phyloP scores from a whole-genome alignment of 2,113 vertebrate genomes.

The Phalacrocorax carbo region DNA sequence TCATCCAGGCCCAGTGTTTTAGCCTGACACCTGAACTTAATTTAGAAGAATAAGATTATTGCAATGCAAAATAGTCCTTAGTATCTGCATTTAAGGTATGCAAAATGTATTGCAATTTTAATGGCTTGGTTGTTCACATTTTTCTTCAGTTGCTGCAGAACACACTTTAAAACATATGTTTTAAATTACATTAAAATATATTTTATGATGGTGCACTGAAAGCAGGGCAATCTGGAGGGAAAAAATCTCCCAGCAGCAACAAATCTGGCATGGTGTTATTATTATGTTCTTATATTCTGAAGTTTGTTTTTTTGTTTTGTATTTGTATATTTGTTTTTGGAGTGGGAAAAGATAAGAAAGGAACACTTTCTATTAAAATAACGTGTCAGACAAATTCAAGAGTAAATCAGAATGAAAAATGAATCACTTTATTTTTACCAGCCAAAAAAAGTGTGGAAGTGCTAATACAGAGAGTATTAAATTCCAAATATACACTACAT shows the following conservation, averaged over 20 bases:
- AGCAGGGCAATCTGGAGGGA: conserved; percentile 21
- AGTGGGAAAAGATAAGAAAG: not conserved
- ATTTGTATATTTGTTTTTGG: not conserved
- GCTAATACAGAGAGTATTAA: not conserved
- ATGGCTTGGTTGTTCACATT: conserved; percentile 12
- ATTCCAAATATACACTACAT: not conserved
- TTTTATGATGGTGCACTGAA: conserved; percentile 34
- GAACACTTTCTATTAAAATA: not conserved
- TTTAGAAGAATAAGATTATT: conserved; percentile 38
- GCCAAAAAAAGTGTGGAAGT: not conserved
- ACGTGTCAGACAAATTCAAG: not conserved
- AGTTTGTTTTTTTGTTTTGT: not conserved
- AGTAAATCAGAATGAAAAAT: not conserved
- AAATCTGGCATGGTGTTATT: not conserved
- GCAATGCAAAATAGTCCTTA: conserved; percentile 37
- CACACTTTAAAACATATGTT: conserved; percentile 55
- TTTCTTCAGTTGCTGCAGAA: conserved; percentile 23
- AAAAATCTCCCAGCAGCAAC: conserved; percentile 40
- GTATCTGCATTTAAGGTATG: conserved; percentile 13
- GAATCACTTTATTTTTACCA: not conserved
- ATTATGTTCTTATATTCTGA: not conserved
- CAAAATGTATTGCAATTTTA: conserved; percentile 27
- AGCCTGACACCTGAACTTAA: not conserved
- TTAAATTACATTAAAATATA: conserved; percentile 54
- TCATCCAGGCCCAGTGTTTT: conserved; percentile 14